Base-by-base conservation (phyloP, 2,113 vertebrate species). In the Piaya cayana region DNA sequence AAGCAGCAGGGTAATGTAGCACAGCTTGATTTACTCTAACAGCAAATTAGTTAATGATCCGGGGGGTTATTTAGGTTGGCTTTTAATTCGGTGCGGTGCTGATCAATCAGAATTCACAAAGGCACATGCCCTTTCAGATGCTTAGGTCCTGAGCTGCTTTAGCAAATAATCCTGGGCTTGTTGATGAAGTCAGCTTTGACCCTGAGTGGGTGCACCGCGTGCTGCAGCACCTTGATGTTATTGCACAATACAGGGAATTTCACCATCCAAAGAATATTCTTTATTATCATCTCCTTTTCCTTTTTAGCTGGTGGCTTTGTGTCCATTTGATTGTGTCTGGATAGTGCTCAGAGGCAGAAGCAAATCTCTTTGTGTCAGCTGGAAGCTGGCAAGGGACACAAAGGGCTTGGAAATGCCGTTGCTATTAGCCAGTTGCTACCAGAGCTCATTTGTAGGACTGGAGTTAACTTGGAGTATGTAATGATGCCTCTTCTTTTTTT, bases 51-150 rank as follows among this genome's bases (percentile, higher is more conserved):
- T 92, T 93, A 18, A 6, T 14, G 82, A 62, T 58, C 30, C n/a
- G 23, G 32, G 42, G 2, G 52, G 43, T 55, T 50, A 4, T 55
- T 80, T 62, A 53, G 42, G 37, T 55, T 36, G 11, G n/a, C 8
- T 55, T 70, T 78, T 91, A 14, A 90, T 96, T 62, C 68, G 83
- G 63, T 75, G 74, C 52, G 88, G 91, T 60, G 80, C 36, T 91
- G 45, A 92, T 95, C 89, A 91, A 75, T 93, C 32, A 45, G 39
- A 82, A 94, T 63, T 96, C 67, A 36, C 69, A 55, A 90, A 84
- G 94, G 70, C 37, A 11, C 42, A 78, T 82, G 71, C 90, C 70
- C 68, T 94, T 86, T 29, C 29, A 12, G 9, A 50, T 32, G 63
- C 20, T 59, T 26, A 12, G 1, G 29, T 62, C 71, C n/a, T 53